A percentile compares a stretch with the other conserved stretches of the same genome.
phyloP scores from a whole-genome alignment of 1,140 invertebrate genomes.

The Argopecten irradians region DNA sequence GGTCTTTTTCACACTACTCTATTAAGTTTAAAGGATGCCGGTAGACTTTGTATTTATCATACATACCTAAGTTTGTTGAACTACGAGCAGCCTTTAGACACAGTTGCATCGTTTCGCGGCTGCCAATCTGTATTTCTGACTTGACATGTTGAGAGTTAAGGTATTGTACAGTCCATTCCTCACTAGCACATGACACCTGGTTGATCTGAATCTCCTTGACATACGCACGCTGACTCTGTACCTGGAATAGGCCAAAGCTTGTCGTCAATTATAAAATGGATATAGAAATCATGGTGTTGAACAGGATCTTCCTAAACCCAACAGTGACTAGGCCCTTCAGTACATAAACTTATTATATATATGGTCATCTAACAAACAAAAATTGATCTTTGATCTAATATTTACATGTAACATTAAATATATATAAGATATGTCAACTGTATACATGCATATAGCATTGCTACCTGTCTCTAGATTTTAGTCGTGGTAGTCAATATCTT shows the following conservation, averaged over 20 bases:
- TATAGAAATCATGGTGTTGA: background rate
- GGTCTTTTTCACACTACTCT: no score
- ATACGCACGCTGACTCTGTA: slow-evolving; percentile 79
- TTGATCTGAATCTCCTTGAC: slow-evolving; percentile 81
- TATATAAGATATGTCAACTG: no score
- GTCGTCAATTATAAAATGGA: background rate
- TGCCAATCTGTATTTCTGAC: slow-evolving; percentile 64
- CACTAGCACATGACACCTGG: slow-evolving; percentile 80
- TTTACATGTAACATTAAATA: no score
- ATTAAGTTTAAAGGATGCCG: no score
- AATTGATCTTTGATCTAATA: no score
- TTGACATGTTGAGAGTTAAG: slow-evolving; percentile 37
- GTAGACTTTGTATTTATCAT: no score
- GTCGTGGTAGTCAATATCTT: no score
- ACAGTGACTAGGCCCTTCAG: background rate
- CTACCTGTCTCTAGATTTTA: no score
- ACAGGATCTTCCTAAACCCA: background rate
- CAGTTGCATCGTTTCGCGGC: slow-evolving; percentile 68
- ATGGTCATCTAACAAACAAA: slow-evolving; percentile 18
- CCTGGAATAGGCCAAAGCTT: slow-evolving; percentile 44
- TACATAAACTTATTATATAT: background rate
- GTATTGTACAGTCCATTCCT: slow-evolving; percentile 76
- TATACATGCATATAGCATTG: no score
- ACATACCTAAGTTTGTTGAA: slow-evolving; percentile 38
- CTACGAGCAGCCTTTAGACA: slow-evolving; percentile 63